Evolutionary conservation across 2,888 invertebrate species (phyloP), one percentile per base, ranked within the genome.

Genomic region (Lamellibrachia columna): DNA sequence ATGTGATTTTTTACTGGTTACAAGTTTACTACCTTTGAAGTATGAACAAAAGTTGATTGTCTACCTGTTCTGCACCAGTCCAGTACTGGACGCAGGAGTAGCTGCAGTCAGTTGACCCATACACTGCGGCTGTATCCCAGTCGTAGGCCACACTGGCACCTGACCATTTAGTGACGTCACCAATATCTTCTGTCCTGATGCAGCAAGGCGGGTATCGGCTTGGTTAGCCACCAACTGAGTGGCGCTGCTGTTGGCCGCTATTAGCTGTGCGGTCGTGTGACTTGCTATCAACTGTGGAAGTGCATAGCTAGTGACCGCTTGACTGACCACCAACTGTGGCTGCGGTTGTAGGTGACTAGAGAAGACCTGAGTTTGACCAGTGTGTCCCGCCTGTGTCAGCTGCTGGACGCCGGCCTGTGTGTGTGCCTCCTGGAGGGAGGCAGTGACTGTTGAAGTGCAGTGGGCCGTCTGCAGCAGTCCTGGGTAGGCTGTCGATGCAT

Each of bases 151-250:
- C 22, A 75, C 75, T 22, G 75, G 75, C 15, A 75, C 15, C 75
- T 75, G 75, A 75, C 75, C 75, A 75, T 75, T 75, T n/a, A 75
- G n/a, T 15, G 75, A 75, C n/a, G 75, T 75, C 75, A 75, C 75
- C n/a, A 75, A 15, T 75, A 75, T 75, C 75, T 75, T 75, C 75
- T 75, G 75, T 75, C 75, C 22, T 15, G 75, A n/a, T 22, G 75
- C 22, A 22, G 75, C 75, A 75, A 75, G 15, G 6, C 22, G 22
- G 15, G 75, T 22, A n/a, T 75, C 75, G 6, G 22, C 22, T 75
- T 75, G 75, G 15, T 75, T 75, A 6, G 75, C 75, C 3, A 75
- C 6, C 75, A 75, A 22, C 22, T 75, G 75, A 22, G 75, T 15
- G 22, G n/a, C 75, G n/a, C 22, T 75, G 75, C n/a, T 75, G 75